Evolutionary conservation across 2,888 invertebrate species (phyloP).

Genomic region (Sminthurides aquaticus): DNA sequence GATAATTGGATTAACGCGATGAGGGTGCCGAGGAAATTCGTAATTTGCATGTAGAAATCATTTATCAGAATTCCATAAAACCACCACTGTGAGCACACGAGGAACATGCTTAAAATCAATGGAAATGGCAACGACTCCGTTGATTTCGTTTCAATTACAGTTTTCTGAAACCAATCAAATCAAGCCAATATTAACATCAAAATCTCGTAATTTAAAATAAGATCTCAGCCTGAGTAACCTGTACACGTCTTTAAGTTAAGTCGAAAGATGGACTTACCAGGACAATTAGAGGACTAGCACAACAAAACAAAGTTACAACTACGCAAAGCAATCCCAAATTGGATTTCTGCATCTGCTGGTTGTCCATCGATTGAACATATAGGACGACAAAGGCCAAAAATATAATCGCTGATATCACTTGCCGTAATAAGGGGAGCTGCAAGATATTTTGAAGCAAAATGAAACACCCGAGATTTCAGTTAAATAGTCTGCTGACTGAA

Average conservation of each 20-base stretch:
- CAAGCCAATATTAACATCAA: neutral
- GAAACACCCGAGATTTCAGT: too few species aligned
- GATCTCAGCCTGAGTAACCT: neutral
- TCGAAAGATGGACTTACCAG: conserved; percentile 43
- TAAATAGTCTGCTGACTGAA: too few species aligned
- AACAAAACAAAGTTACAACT: conserved; percentile 46
- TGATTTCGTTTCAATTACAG: conserved; percentile 70
- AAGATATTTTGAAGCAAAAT: neutral
- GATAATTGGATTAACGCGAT: conserved; percentile 54
- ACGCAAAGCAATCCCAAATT: conserved; percentile 45
- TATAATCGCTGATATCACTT: conserved; percentile 23
- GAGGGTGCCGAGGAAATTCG: conserved; percentile 38
- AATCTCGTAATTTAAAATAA: neutral
- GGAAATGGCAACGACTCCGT: conserved; percentile 83
- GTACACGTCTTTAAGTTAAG: too few species aligned
- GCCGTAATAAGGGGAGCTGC: conserved; percentile 31
- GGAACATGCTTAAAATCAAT: conserved; percentile 70
- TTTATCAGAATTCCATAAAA: conserved; percentile 69
- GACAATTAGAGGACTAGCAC: conserved; percentile 47
- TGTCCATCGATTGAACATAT: conserved; percentile 13
- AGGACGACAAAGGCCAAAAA: conserved; percentile 23
- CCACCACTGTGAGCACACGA: conserved; percentile 72
- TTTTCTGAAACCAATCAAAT: conserved; percentile 53
- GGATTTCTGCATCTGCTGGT: conserved; percentile 10
- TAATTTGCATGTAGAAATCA: conserved; percentile 67